A percentile compares a stretch with the other conserved stretches of the same genome.
These are phyloP conservation scores for Charaxes varanes DNA, from an alignment of 1,140 invertebrate genomes.

Conservation along the genomic window DNA sequence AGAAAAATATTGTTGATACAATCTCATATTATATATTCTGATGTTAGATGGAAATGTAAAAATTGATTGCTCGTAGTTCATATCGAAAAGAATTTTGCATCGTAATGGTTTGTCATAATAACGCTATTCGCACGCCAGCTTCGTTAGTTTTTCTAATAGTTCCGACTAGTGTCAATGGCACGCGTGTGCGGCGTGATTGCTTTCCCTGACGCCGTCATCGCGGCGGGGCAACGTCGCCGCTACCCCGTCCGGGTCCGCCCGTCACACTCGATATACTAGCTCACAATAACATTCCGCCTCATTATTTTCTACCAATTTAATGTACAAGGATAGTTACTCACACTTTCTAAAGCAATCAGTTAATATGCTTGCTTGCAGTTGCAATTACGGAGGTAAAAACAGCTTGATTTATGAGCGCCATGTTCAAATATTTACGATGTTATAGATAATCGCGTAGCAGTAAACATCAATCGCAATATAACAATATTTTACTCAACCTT, in stretches of 20 bases:
- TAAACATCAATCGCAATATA: not conserved
- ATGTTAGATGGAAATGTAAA: no score
- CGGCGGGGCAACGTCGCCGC: no score
- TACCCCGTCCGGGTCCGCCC: constrained; percentile 19
- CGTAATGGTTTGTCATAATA: constrained; percentile 1
- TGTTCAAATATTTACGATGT: constrained; percentile 24
- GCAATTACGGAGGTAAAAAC: constrained; percentile 34
- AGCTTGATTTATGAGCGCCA: constrained; percentile 30
- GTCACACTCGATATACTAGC: constrained; percentile 36
- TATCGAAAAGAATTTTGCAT: constrained; percentile 9
- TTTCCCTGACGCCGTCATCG: constrained; percentile 49
- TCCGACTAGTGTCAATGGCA: constrained; percentile 56
- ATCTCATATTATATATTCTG: not conserved
- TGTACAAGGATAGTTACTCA: constrained; percentile 18
- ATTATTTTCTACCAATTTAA: constrained; percentile 13
- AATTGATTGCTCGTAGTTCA: no score
- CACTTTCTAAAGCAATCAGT: constrained; percentile 40
- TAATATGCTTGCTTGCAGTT: constrained; percentile 27
- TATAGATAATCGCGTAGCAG: constrained; percentile 33
- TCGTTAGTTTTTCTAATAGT: constrained; percentile 33
- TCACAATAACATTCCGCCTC: constrained; percentile 24
- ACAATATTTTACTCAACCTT: constrained; percentile 5
- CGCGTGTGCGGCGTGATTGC: constrained; percentile 48
- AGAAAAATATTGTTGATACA: constrained; percentile 34
- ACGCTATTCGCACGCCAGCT: constrained; percentile 38